Evolutionary conservation across 2,113 vertebrate genomes (phyloP), one percentile per base, ranked within the genome.

Genomic region (Redunca redunca): DNA sequence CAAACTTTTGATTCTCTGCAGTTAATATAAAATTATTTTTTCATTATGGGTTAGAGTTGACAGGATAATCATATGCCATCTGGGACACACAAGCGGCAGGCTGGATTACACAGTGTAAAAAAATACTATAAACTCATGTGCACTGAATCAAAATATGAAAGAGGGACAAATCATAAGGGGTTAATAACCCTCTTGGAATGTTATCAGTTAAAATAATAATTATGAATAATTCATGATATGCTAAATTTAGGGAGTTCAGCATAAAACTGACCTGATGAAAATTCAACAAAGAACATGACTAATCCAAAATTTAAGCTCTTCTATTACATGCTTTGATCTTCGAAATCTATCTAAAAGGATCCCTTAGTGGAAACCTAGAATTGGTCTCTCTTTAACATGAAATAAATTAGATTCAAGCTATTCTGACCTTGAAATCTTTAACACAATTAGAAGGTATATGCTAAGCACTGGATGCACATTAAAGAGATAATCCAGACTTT

Each of bases 241-340:
- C 92, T 98, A 98, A 98, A 95, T 97, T 95, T 95, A 97, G 90
- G 96, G 96, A 98, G 95, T 97, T 97, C 94, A 96, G 60, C 52
- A 93, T 97, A 98, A 95, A 95, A 98, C 81, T 95, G 85, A 97
- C 9, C 43, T 93, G 96, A 98, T 98, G 97, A 98, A 98, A 99
- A 98, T 97, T 98, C 97, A 98, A 91, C 97, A 97, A 98, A 98
- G 97, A 98, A 97, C 95, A 97, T 19, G 81, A 96, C 96, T 98
- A 98, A 98, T 98, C 98, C 97, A 98, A 99, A 99, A 98, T 98
- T 97, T 99, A 98, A 99, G 98, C 97, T 98, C 98, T 98, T 97
- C 96, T 98, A 82, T 97, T 98, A 97, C 53, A 96, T 1, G 4
- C 98, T 99, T 98, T 99, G 98, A 99, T 99, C 98, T 98, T 97